These are phyloP conservation scores for Galbula dea DNA, from an alignment of 2,113 vertebrate genomes.

Conservation along the genomic window DNA sequence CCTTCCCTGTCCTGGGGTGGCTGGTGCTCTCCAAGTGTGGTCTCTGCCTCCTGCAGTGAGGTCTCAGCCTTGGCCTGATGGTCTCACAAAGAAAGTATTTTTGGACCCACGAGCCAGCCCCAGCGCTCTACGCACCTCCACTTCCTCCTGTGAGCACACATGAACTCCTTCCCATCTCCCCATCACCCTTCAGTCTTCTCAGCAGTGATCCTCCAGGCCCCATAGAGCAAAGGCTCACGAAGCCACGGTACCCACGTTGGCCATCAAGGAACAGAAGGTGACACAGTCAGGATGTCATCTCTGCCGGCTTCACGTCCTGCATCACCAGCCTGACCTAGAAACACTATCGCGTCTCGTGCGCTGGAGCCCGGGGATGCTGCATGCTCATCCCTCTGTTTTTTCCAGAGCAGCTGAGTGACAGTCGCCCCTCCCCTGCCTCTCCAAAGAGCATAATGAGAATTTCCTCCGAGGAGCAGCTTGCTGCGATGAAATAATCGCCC, in stretches of 20 bases:
- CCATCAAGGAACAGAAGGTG: constrained; percentile 36
- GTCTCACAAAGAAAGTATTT: not conserved
- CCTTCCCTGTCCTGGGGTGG: not conserved
- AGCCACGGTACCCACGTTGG: rapidly evolving
- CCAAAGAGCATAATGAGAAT: constrained; percentile 52
- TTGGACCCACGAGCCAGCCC: rapidly evolving
- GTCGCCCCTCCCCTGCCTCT: constrained; percentile 54
- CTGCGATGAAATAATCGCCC: constrained; percentile 60
- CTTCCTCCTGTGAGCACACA: not conserved
- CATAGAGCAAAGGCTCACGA: not conserved
- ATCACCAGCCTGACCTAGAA: constrained; percentile 66
- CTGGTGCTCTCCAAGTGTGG: rapidly evolving
- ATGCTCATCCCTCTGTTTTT: constrained; percentile 63
- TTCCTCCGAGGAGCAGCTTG: constrained; percentile 62
- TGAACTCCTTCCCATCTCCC: not conserved
- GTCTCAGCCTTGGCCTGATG: not conserved
- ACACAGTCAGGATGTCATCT: constrained; percentile 38
- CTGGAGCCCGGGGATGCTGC: constrained; percentile 42
- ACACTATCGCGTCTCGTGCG: constrained; percentile 24
- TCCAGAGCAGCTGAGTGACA: constrained; percentile 51
- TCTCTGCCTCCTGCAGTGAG: not conserved
- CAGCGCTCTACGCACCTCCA: not conserved
- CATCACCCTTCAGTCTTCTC: rapidly evolving
- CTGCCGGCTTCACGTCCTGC: constrained; percentile 7
- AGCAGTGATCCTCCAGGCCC: not conserved